phyloP scores from a whole-genome alignment of 1,140 invertebrate genomes.

The Prorops nasuta region DNA sequence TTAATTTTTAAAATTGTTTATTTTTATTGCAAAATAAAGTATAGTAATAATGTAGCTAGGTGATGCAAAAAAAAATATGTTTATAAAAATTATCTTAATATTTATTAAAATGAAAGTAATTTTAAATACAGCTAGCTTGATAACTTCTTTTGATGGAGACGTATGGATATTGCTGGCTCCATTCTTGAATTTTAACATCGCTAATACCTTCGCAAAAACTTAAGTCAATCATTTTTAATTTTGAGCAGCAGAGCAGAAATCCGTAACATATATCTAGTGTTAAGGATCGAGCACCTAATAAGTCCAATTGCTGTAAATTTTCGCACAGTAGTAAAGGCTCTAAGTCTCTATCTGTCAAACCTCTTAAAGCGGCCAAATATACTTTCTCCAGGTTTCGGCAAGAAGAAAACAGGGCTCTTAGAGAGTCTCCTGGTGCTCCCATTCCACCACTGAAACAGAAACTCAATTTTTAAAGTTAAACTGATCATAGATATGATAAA shows the following conservation, averaged over 20 bases:
- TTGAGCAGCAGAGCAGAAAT: conserved; percentile 56
- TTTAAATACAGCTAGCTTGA: conserved; percentile 28
- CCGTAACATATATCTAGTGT: conserved; percentile 68
- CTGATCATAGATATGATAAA: background rate
- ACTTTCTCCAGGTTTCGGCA: conserved; percentile 72
- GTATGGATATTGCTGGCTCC: conserved; percentile 62
- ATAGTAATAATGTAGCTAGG: background rate
- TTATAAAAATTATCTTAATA: background rate
- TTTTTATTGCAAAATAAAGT: background rate
- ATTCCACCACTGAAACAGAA: conserved; percentile 44
- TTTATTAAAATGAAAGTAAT: background rate
- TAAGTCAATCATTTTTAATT: conserved; percentile 76
- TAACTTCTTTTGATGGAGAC: conserved; percentile 64
- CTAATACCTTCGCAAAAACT: conserved; percentile 82
- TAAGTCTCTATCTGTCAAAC: conserved; percentile 75
- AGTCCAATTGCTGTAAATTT: conserved; percentile 74
- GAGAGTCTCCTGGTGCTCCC: conserved; percentile 55
- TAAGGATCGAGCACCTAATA: conserved; percentile 76
- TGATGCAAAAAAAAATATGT: background rate
- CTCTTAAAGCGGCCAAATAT: conserved; percentile 74
- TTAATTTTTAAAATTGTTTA: background rate
- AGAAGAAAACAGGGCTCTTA: conserved; percentile 54
- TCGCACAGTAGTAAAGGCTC: conserved; percentile 67
- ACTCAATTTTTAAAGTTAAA: background rate
- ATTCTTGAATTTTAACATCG: conserved; percentile 65